phyloP scores from a whole-genome alignment of 2,797 vertebrate genomes.

The Huso huso region DNA sequence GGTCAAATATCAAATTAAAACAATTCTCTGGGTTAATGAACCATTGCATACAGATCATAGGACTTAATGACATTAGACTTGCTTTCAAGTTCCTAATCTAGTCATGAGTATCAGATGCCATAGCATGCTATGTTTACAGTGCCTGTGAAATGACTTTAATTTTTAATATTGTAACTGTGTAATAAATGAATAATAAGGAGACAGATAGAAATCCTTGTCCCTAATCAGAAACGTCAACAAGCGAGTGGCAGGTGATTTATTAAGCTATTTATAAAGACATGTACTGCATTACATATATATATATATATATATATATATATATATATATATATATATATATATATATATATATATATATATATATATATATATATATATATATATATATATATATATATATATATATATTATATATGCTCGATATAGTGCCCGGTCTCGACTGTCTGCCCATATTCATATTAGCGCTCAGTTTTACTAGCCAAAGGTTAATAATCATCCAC shows the following conservation, averaged over 20 bases:
- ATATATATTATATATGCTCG: too few relatives aligned
- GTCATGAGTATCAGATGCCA: conserved; percentile 31
- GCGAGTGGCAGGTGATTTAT: conserved; percentile 9
- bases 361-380: too few relatives aligned
- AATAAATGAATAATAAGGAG: conserved; percentile 18
- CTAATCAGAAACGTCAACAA: conserved; percentile 12
- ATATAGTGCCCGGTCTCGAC: too few relatives aligned
- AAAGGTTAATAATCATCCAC: too few relatives aligned
- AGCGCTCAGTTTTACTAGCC: too few relatives aligned
- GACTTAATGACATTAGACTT: conserved; percentile 30
- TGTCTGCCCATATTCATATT: too few relatives aligned
- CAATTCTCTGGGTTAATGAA: conserved; percentile 28
- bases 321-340: too few relatives aligned
- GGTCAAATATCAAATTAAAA: conserved; percentile 34
- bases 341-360: too few relatives aligned
- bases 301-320: too few relatives aligned
- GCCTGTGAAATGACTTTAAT: conserved; percentile 19
- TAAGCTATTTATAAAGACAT: background rate
- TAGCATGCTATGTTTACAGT: background rate
- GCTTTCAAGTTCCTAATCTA: conserved; percentile 26
- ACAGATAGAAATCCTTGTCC: conserved; percentile 9
- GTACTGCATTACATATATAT: too few relatives aligned
- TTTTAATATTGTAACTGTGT: conserved; percentile 19
- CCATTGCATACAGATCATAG: conserved; percentile 21
- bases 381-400: too few relatives aligned